phyloP scores from a whole-genome alignment of 1,140 invertebrate genomes.

The Atta cephalotes region DNA sequence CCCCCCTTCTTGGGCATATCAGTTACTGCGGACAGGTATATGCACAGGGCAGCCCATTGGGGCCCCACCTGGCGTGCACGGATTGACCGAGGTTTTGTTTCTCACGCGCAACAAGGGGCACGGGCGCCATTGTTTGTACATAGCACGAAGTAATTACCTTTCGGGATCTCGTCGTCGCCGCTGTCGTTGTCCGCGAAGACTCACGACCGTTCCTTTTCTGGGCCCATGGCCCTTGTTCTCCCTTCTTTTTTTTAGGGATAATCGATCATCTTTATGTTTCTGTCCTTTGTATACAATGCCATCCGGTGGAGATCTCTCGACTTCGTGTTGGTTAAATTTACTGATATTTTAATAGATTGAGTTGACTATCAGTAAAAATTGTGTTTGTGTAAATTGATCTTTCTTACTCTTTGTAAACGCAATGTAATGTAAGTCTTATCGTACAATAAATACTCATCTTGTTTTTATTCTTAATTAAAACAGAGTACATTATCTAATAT shows the following conservation, averaged over 20 bases:
- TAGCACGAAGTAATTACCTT: conserved; percentile 85
- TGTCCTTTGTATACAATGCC: conserved; percentile 3
- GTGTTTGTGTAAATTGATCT: not conserved
- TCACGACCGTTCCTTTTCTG: not conserved
- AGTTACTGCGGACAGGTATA: conserved; percentile 77
- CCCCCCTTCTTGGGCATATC: conserved; percentile 65
- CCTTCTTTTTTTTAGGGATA: conserved; percentile 27
- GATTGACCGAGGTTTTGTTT: conserved; percentile 80
- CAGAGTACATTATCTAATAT: not conserved
- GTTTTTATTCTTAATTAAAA: not conserved
- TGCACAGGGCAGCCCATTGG: conserved; percentile 30
- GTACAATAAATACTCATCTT: not conserved
- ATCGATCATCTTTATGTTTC: conserved; percentile 36
- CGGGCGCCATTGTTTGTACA: conserved; percentile 83
- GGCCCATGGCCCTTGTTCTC: conserved; percentile 2
- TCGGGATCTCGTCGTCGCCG: conserved; percentile 73
- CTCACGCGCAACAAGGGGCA: conserved; percentile 82
- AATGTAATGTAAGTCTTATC: not conserved
- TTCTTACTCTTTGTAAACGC: not conserved
- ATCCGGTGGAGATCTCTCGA: conserved; percentile 23
- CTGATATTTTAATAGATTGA: conserved; percentile 16
- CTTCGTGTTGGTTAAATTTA: not conserved
- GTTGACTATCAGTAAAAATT: not conserved
- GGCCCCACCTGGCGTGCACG: conserved; percentile 52
- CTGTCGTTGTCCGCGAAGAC: conserved; percentile 47